phyloP scores from a whole-genome alignment of 2,797 vertebrate genomes.

The Phrynocephalus forsythii region DNA sequence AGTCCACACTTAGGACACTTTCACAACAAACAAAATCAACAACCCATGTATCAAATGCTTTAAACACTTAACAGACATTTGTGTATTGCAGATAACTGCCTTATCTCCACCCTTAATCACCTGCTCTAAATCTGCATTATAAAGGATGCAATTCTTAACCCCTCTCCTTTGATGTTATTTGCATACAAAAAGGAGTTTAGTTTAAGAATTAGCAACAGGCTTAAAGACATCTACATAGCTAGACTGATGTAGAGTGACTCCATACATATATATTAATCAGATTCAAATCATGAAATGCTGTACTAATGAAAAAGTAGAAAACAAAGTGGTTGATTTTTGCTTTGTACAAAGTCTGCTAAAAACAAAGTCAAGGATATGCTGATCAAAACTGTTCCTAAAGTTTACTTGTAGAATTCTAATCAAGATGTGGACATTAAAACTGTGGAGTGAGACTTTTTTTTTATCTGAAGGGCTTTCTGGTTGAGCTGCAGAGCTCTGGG shows the following conservation, averaged over 20 bases:
- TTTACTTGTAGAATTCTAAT: not conserved
- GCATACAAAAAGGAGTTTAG: slow-evolving; percentile 49
- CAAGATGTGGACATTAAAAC: not conserved
- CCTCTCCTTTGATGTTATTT: slow-evolving; percentile 57
- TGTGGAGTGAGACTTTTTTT: not conserved
- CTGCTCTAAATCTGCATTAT: slow-evolving; percentile 54
- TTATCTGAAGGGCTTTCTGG: not conserved
- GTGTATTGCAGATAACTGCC: slow-evolving; percentile 66
- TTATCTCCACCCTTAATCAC: slow-evolving; percentile 65
- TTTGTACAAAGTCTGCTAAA: not conserved
- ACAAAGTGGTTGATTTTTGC: not conserved
- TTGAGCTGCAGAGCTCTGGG: not conserved
- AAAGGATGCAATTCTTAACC: slow-evolving; percentile 61
- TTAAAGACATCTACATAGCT: slow-evolving; percentile 51
- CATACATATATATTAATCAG: not conserved
- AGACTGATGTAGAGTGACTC: not conserved
- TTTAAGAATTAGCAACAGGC: slow-evolving; percentile 56
- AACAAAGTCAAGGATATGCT: not conserved
- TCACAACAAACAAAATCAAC: slow-evolving; percentile 38
- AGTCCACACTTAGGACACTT: slow-evolving; percentile 34
- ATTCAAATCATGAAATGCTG: not conserved
- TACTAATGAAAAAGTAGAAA: not conserved
- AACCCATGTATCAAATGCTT: slow-evolving; percentile 44
- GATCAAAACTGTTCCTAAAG: not conserved
- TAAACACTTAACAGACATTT: slow-evolving; percentile 56